A percentile compares a stretch with the other conserved stretches of the same genome.
These are phyloP conservation scores for Phytoseiulus persimilis DNA, from an alignment of 2,888 invertebrate species.

Conservation along the genomic window DNA sequence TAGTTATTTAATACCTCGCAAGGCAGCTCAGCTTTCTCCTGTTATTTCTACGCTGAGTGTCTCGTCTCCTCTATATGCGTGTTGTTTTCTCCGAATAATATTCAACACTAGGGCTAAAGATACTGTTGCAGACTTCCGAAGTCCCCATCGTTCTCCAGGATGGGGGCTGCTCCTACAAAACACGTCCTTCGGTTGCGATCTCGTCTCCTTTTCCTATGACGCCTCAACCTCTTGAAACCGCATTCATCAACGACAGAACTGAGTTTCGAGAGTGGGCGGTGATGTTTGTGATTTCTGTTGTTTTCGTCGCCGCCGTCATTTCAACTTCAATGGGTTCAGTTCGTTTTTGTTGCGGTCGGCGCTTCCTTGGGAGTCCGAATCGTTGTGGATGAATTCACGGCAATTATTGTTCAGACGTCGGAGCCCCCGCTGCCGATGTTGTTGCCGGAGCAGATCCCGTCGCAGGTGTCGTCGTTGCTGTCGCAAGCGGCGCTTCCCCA, in stretches of 20 bases:
- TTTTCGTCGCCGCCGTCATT: neutral
- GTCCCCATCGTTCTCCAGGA: no score
- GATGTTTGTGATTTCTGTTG: neutral
- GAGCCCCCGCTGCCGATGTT: no score
- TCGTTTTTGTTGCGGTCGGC: neutral
- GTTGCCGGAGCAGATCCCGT: neutral
- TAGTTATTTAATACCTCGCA: neutral
- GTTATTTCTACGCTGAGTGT: no score
- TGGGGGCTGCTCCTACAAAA: no score
- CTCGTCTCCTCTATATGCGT: no score
- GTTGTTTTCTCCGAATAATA: no score
- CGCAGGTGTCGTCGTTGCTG: neutral
- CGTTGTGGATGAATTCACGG: neutral
- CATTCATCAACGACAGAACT: neutral
- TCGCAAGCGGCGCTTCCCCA: neutral
- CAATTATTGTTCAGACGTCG: neutral
- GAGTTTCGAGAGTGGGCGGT: neutral
- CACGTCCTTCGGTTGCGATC: no score
- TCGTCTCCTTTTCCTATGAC: neutral
- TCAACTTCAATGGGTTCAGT: neutral
- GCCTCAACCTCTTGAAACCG: neutral
- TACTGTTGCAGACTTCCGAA: no score
- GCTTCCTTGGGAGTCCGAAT: neutral
- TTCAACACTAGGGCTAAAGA: no score
- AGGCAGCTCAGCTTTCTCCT: neutral